A percentile compares a stretch with the other conserved stretches of the same genome.
Conservation (phyloP, 2,113 vertebrate genomes). For the Bos indicus region DNA sequence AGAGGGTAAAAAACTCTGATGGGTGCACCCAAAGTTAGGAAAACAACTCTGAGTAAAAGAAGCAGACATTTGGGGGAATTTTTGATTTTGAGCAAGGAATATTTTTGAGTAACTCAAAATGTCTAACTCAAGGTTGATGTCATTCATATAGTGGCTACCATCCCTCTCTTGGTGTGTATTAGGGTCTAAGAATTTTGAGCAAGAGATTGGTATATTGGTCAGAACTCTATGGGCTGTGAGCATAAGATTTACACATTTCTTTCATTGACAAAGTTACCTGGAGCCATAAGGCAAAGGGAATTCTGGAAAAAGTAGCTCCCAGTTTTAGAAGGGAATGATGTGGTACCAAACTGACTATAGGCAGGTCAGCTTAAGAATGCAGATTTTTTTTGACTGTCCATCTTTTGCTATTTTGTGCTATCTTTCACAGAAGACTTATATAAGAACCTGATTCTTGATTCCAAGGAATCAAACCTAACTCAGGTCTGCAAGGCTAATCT, state of each 20-base stretch:
- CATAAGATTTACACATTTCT: not conserved
- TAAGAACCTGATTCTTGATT: not conserved
- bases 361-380: not conserved
- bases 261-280: not conserved
- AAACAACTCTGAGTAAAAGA: not conserved
- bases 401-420: not conserved
- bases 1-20: not conserved
- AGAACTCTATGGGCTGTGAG: not conserved
- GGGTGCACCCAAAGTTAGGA: not conserved
- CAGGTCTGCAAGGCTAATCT: not conserved
- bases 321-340: not conserved
- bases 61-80: not conserved
- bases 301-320: not conserved
- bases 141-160: not conserved
- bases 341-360: not conserved
- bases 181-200: not conserved
- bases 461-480: not conserved
- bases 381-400: not conserved
- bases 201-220: not conserved
- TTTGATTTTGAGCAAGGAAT: not conserved
- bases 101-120: not conserved
- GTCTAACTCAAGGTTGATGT: not conserved
- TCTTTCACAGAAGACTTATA: not conserved
- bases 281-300: not conserved
- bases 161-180: not conserved